phyloP scores from a whole-genome alignment of 2,888 invertebrate species.

The Drosophila kanekoi region DNA sequence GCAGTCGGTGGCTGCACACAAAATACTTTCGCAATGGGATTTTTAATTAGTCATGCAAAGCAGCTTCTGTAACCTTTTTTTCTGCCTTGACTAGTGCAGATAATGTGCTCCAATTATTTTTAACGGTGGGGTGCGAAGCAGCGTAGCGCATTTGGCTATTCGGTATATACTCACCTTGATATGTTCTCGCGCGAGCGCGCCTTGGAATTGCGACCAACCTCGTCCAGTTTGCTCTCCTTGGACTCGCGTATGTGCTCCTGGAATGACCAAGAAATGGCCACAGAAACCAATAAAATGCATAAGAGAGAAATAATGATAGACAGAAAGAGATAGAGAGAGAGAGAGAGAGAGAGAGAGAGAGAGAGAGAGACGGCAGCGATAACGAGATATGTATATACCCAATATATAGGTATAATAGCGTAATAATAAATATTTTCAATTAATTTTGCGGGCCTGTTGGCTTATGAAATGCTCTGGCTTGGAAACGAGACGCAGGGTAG shows the following conservation, averaged over 20 bases:
- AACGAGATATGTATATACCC: slow-evolving; percentile 11
- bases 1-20: no score
- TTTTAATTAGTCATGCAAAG: no score
- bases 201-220: slow-evolving; percentile 86
- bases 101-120: no score
- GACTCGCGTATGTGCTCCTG: slow-evolving; percentile 92
- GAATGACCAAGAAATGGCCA: slow-evolving; percentile 57
- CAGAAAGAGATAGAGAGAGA: slow-evolving; percentile 28
- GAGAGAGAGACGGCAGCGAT: slow-evolving; percentile 24
- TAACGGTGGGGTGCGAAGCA: no score
- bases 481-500: background rate
- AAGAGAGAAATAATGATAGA: slow-evolving; percentile 32
- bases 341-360: slow-evolving; percentile 26
- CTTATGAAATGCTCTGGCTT: slow-evolving; percentile 5
- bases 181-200: slow-evolving; percentile 85
- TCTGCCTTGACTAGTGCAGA: no score
- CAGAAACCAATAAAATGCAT: slow-evolving; percentile 38
- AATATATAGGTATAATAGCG: slow-evolving; percentile 43
- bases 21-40: no score
- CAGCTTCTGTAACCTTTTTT: no score
- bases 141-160: no score
- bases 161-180: slow-evolving; percentile 69
- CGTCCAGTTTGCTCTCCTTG: slow-evolving; percentile 91
- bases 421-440: slow-evolving; percentile 72
- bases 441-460: slow-evolving; percentile 51